Evolutionary conservation across 1,140 invertebrate genomes (phyloP).

Genomic region (Drosophila nannoptera): DNA sequence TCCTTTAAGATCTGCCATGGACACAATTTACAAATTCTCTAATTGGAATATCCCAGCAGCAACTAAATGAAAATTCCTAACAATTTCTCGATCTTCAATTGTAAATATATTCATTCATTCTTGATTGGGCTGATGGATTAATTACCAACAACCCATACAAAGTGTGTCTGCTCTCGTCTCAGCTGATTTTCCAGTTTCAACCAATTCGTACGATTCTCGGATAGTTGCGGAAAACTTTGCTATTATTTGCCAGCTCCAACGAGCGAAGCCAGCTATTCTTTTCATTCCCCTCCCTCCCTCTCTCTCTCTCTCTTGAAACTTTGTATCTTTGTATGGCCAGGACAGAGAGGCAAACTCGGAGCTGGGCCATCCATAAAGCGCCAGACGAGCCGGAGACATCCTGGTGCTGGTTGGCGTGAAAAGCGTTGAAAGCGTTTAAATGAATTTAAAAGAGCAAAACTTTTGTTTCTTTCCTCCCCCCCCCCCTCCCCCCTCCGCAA

Average conservation of each 20-base stretch:
- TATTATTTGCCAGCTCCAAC: constrained; percentile 47
- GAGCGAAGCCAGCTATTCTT: constrained; percentile 35
- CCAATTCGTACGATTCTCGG: constrained; percentile 24
- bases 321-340: constrained; percentile 11
- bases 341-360: not conserved
- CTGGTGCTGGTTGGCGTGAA: constrained; percentile 56
- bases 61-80: too few relatives aligned
- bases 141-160: not conserved
- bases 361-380: constrained; percentile 38
- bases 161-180: not conserved
- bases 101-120: too few relatives aligned
- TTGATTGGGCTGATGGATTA: not conserved
- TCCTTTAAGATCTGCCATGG: too few relatives aligned
- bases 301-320: constrained; percentile 9
- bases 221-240: constrained; percentile 53
- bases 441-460: constrained; percentile 69
- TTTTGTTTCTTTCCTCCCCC: constrained; percentile 44
- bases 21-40: not conserved
- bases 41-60: not conserved
- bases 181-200: not conserved
- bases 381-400: constrained; percentile 40
- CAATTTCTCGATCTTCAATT: too few relatives aligned
- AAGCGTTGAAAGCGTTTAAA: constrained; percentile 72
- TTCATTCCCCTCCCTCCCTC: not conserved
- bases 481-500: not conserved